Percentiles rank a stretch among this genome's conserved stretches.
Conservation (phyloP, 2,113 vertebrate species). For the Aplodontia rufa region DNA sequence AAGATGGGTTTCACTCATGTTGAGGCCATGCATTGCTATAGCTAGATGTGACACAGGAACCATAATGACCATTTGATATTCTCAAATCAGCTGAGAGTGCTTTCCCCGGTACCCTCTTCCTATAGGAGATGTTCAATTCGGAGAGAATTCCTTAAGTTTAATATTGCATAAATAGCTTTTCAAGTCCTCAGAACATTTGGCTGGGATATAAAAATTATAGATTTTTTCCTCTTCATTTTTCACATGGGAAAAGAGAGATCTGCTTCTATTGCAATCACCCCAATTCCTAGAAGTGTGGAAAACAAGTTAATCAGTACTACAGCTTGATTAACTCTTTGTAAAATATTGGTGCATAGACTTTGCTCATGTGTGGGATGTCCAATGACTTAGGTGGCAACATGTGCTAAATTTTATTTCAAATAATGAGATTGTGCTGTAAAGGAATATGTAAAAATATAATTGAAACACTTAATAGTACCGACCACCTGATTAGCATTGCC, state of each 20-base stretch:
- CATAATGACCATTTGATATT: neutral
- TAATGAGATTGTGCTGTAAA: neutral
- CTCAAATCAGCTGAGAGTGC: neutral
- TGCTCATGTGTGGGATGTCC: neutral
- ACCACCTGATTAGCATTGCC: neutral
- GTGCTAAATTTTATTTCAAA: neutral
- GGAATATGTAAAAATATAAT: neutral
- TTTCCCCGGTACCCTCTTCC: neutral
- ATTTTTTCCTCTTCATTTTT: conserved; percentile 25
- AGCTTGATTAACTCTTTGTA: neutral
- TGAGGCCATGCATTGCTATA: neutral
- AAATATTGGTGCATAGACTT: neutral
- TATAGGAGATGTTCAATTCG: neutral
- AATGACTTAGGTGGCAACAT: neutral
- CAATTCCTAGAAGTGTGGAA: neutral
- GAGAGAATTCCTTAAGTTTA: conserved; percentile 12
- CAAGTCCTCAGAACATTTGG: neutral
- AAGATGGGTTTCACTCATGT: neutral
- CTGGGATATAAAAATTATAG: neutral
- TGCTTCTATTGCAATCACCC: neutral
- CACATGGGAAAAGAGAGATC: neutral
- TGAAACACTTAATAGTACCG: neutral
- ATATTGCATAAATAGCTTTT: neutral
- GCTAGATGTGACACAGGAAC: neutral
- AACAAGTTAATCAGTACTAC: neutral